These are phyloP conservation scores for Prunella himalayana DNA, from an alignment of 2,113 vertebrate species.

Conservation along the genomic window DNA sequence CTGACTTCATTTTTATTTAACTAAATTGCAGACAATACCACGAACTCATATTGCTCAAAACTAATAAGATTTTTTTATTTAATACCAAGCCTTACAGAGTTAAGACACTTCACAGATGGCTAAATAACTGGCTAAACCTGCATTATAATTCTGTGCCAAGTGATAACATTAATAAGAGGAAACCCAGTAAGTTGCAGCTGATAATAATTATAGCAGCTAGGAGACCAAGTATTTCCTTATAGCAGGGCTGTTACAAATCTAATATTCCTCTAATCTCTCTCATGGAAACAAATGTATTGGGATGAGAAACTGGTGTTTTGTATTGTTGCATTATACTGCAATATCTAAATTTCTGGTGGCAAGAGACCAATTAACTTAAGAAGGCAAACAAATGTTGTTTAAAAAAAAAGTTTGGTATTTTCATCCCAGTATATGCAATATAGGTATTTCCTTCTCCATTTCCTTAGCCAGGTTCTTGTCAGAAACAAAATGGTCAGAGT, in stretches of 20 bases:
- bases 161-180: conserved; percentile 40
- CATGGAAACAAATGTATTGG: not conserved
- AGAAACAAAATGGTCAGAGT: not conserved
- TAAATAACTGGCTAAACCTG: conserved; percentile 3
- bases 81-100: not conserved
- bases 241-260: not conserved
- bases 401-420: not conserved
- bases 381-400: not conserved
- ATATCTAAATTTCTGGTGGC: not conserved
- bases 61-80: not conserved
- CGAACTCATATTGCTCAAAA: not conserved
- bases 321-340: not conserved
- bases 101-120: conserved; percentile 16
- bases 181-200: not conserved
- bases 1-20: not conserved
- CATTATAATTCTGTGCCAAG: not conserved
- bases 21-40: not conserved
- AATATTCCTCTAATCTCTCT: not conserved
- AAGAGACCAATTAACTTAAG: not conserved
- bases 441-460: not conserved
- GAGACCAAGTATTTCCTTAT: not conserved
- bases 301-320: not conserved
- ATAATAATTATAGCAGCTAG: conserved; percentile 8
- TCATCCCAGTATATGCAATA: not conserved
- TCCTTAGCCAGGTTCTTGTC: not conserved